These are phyloP conservation scores for Drosophila tani DNA, from an alignment of 1,140 invertebrate genomes.

Conservation along the genomic window DNA sequence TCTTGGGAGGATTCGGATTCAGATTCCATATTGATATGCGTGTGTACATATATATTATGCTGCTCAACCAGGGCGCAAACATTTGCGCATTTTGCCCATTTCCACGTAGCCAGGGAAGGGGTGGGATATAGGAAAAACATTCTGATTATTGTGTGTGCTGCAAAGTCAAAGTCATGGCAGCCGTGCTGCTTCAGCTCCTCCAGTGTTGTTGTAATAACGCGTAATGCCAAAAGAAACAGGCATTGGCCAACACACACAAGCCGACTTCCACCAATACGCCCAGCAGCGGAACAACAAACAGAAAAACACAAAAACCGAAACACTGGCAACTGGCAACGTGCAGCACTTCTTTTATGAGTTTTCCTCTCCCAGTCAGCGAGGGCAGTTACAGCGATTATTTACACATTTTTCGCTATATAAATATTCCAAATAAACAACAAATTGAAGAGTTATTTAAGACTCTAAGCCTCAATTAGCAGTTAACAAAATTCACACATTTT, in stretches of 20 bases:
- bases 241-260: slow-evolving; percentile 38
- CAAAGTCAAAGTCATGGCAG: slow-evolving; percentile 62
- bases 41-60: slow-evolving; percentile 41
- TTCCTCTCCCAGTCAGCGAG: slow-evolving; percentile 26
- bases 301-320: slow-evolving; percentile 24
- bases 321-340: slow-evolving; percentile 64
- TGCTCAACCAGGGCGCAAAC: slow-evolving; percentile 52
- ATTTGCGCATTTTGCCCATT: slow-evolving; percentile 77
- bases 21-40: slow-evolving; percentile 26
- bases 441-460: not conserved
- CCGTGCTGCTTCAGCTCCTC: not conserved
- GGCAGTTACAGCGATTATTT: slow-evolving; percentile 21
- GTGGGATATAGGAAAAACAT: slow-evolving; percentile 41
- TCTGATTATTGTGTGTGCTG: slow-evolving; percentile 69
- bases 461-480: not conserved
- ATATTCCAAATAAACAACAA: no score
- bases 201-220: slow-evolving; percentile 69
- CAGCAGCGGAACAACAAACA: slow-evolving; percentile 59
- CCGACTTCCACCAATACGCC: slow-evolving; percentile 64
- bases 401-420: not conserved
- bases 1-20: slow-evolving; percentile 13
- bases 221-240: slow-evolving; percentile 61
- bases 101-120: slow-evolving; percentile 45
- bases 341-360: slow-evolving; percentile 68
- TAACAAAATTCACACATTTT: not conserved